Conservation (phyloP, 2,888 invertebrate genomes). For the Stomorhina lunata region DNA sequence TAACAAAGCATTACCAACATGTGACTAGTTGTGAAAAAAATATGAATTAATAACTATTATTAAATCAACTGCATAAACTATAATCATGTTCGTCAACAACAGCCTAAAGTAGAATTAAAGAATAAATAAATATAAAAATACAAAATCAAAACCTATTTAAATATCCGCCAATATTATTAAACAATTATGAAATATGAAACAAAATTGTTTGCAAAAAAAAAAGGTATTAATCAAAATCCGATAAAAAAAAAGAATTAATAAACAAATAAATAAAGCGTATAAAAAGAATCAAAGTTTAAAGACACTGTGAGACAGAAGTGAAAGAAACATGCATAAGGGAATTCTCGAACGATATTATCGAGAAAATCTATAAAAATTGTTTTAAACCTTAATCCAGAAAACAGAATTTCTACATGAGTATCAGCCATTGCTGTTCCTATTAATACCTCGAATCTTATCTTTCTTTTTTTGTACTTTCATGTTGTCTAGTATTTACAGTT, state of each 20-base stretch:
- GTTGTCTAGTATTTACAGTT: too few relatives aligned
- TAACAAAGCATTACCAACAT: not conserved
- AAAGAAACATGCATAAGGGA: too few relatives aligned
- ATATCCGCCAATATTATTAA: constrained; percentile 30
- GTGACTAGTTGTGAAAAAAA: not conserved
- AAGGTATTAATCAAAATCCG: not conserved
- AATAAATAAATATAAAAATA: not conserved
- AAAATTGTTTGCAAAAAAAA: not conserved
- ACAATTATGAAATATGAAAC: constrained; percentile 3
- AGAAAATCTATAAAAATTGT: too few relatives aligned
- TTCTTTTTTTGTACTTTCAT: too few relatives aligned
- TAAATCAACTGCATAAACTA: not conserved
- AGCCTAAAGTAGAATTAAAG: not conserved
- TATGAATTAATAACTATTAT: not conserved
- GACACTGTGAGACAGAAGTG: too few relatives aligned
- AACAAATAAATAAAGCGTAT: not conserved
- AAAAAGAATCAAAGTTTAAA: not conserved
- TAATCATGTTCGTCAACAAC: not conserved
- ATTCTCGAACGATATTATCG: too few relatives aligned
- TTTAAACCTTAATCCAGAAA: too few relatives aligned
- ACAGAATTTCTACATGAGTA: too few relatives aligned
- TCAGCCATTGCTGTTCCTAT: too few relatives aligned
- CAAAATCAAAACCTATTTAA: not conserved
- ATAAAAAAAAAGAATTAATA: too few relatives aligned
- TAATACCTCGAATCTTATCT: too few relatives aligned